Conservation (phyloP, 1,140 invertebrate species). For the Reticulitermes speratus region DNA sequence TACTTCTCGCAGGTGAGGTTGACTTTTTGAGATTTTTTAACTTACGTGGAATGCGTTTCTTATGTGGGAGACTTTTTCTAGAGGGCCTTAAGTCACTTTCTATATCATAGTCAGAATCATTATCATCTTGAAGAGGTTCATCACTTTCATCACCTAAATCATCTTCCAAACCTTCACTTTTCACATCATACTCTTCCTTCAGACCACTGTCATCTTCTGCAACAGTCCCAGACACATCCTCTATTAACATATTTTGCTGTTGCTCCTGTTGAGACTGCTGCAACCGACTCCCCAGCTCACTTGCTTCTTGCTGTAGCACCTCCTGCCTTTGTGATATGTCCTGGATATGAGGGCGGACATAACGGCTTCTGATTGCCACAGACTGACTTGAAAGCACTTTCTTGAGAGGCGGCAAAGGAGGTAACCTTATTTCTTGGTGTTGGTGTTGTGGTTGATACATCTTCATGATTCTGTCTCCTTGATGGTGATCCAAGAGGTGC, state of each 20-base stretch:
- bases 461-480: slow-evolving; percentile 37
- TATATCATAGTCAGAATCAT: slow-evolving; percentile 42
- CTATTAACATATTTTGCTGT: background rate
- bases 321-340: background rate
- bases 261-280: background rate
- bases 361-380: slow-evolving; percentile 18
- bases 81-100: slow-evolving; percentile 43
- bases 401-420: slow-evolving; percentile 41
- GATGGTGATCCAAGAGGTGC: slow-evolving; percentile 35
- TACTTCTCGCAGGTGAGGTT: slow-evolving; percentile 35
- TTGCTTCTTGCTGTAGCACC: background rate
- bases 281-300: background rate
- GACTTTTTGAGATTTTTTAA: slow-evolving; percentile 50
- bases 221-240: background rate
- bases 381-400: slow-evolving; percentile 37
- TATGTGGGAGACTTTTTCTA: slow-evolving; percentile 64
- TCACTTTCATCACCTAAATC: slow-evolving; percentile 34
- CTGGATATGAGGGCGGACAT: slow-evolving; percentile 16
- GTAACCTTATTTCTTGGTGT: slow-evolving; percentile 25
- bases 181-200: slow-evolving; percentile 33
- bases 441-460: slow-evolving; percentile 36
- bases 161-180: slow-evolving; percentile 34
- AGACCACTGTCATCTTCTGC: slow-evolving; percentile 20
- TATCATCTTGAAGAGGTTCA: slow-evolving; percentile 33
- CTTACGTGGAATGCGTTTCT: slow-evolving; percentile 58